Evolutionary conservation across 2,888 invertebrate genomes (phyloP).

Genomic region (Trichogramma dendrolimi): DNA sequence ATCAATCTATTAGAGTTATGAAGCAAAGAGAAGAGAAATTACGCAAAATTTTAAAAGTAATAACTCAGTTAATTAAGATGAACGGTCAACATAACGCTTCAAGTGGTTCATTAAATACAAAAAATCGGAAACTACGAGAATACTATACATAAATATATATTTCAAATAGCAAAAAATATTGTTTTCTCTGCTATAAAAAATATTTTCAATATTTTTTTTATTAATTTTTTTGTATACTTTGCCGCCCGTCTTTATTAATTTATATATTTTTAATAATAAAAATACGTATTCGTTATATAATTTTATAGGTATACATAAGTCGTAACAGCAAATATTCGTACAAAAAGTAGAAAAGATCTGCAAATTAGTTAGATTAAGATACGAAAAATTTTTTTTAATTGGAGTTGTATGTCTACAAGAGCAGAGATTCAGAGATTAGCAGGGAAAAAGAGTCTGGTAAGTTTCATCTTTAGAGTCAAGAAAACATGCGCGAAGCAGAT

Average conservation of each 20-base stretch:
- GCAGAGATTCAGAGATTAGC: background rate
- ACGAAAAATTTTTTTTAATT: constrained; percentile 11
- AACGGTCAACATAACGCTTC: constrained; percentile 35
- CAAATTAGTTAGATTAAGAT: constrained; percentile 2
- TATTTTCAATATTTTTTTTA: no score
- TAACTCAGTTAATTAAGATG: constrained; percentile 34
- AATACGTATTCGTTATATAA: no score
- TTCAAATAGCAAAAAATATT: no score
- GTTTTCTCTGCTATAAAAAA: no score
- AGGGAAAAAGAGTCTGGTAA: background rate
- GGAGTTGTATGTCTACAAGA: constrained; percentile 1
- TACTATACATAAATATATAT: no score
- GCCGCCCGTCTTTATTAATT: no score
- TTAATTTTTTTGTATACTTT: no score
- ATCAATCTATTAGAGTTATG: background rate
- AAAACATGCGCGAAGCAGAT: constrained; percentile 21
- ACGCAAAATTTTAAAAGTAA: constrained; percentile 21
- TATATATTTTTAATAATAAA: no score
- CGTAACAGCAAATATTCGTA: no score
- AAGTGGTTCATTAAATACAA: constrained; percentile 20
- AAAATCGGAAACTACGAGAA: no score
- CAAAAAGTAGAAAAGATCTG: no score
- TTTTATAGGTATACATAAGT: no score
- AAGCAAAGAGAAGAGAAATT: background rate
- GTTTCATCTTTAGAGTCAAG: constrained; percentile 11